phyloP scores from a whole-genome alignment of 23 tunicate species.

The Halocynthia roretzi region DNA sequence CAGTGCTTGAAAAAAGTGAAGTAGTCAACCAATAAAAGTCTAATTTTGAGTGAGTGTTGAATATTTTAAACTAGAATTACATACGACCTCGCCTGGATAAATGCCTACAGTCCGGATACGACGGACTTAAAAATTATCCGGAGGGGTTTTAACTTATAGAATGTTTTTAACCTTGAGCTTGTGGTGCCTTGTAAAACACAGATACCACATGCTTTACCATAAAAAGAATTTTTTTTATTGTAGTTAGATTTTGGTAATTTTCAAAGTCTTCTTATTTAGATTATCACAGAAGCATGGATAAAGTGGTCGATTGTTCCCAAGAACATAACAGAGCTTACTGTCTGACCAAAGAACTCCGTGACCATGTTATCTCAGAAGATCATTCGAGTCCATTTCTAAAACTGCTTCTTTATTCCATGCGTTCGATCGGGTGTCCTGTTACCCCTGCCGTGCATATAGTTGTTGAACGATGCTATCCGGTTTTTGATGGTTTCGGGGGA shows the following conservation, averaged over 20 bases:
- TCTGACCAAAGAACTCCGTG: not conserved
- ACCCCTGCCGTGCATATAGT: slow-evolving; percentile 39
- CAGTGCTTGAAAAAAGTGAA: slow-evolving; percentile 49
- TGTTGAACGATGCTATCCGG: slow-evolving; percentile 41
- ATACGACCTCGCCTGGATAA: no score
- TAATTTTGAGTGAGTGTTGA: no score
- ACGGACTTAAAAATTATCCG: no score
- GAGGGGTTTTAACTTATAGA: no score
- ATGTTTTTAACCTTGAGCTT: no score
- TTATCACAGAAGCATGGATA: not conserved
- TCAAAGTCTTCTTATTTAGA: no score
- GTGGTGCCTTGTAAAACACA: no score
- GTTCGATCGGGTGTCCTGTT: slow-evolving; percentile 55
- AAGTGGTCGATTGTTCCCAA: not conserved
- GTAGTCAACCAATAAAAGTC: not conserved
- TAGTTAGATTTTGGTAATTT: no score
- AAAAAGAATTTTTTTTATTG: no score
- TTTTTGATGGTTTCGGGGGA: slow-evolving; percentile 31
- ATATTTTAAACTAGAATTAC: no score
- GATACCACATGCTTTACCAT: no score
- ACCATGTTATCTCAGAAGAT: slow-evolving; percentile 5
- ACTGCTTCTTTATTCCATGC: slow-evolving; percentile 42
- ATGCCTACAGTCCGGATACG: no score
- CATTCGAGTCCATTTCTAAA: slow-evolving; percentile 45
- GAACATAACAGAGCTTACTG: not conserved